Evolutionary conservation across 2,797 vertebrate genomes (phyloP), one percentile per base, ranked within the genome.

Genomic region (Crypturellus tataupa): DNA sequence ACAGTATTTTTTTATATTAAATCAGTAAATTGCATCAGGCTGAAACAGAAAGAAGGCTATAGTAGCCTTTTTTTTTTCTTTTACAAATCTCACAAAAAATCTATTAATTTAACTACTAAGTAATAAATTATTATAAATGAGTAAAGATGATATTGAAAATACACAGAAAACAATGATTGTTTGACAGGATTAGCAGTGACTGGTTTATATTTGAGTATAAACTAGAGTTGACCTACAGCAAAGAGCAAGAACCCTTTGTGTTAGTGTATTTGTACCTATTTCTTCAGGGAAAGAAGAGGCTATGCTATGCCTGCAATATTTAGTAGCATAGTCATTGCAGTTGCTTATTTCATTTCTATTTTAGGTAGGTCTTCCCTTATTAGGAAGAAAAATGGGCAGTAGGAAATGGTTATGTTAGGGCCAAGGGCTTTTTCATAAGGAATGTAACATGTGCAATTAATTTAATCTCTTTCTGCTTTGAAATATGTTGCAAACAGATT

Each of bases 401-500:
- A 78, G 39, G 19, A 91, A 87, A 92, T 58, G 10, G 11, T 71
- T 85, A 27, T 69, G n/a, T 39, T 71, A 89, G 69, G 29, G 29
- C 47, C 53, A 78, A 33, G 16, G 64, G 29, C 3, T 87, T 93
- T 90, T 80, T 72, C 51, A 59, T 72, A 63, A 87, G 40, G 62
- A 87, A 83, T 69, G 49, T 15, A 94, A 65, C 15, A 47, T 6
- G 6, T 53, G n/a, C 82, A 78, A 89, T 47, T 63, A 92, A 72
- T 83, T 89, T 85, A 59, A 90, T 80, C 24, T 85, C 72, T 78
- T 92, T 92, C 58, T 81, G 31, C 56, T 89, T 79, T 83, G 49
- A 93, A 93, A 87, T 83, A 83, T 12, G 33, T 65, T 60, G 63
- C 63, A 80, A 94, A 93, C 42, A 91, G 46, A 79, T 59, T 76